Conservation (phyloP, 1,140 invertebrate species). For the Meteorus sp. region DNA sequence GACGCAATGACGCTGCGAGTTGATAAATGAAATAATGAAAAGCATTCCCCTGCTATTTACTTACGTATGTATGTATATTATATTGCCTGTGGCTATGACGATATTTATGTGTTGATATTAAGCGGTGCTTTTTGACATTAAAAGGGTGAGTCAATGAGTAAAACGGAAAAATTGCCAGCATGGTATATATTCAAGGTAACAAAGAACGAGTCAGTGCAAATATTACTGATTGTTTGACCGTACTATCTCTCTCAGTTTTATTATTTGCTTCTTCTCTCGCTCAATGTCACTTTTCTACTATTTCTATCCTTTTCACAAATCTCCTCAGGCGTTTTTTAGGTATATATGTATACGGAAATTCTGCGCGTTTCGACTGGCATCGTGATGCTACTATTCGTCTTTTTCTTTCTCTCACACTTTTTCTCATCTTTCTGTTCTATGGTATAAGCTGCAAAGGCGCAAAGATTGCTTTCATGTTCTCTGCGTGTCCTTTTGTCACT, state of each 20-base stretch:
- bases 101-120: constrained; percentile 26
- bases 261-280: too few species aligned
- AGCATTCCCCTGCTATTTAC: too few species aligned
- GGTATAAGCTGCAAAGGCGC: constrained; percentile 3
- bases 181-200: constrained; percentile 5
- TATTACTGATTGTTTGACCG: constrained; percentile 28
- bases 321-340: too few species aligned
- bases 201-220: constrained; percentile 26
- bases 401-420: neutral
- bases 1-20: neutral
- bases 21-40: constrained; percentile 5
- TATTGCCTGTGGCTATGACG: constrained; percentile 22
- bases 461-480: constrained; percentile 27
- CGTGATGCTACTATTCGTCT: constrained; percentile 2
- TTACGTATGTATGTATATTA: neutral
- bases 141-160: constrained; percentile 12
- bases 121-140: neutral
- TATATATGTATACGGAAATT: too few species aligned
- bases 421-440: too few species aligned
- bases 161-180: neutral
- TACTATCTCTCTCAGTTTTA: constrained; percentile 20
- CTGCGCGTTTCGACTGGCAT: constrained; percentile 9
- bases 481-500: constrained; percentile 13
- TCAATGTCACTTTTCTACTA: neutral
- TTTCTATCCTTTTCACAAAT: neutral